A percentile compares a stretch with the other conserved stretches of the same genome.
Evolutionary conservation across 2,797 vertebrate species (phyloP).

Genomic region (Apogon talboti): DNA sequence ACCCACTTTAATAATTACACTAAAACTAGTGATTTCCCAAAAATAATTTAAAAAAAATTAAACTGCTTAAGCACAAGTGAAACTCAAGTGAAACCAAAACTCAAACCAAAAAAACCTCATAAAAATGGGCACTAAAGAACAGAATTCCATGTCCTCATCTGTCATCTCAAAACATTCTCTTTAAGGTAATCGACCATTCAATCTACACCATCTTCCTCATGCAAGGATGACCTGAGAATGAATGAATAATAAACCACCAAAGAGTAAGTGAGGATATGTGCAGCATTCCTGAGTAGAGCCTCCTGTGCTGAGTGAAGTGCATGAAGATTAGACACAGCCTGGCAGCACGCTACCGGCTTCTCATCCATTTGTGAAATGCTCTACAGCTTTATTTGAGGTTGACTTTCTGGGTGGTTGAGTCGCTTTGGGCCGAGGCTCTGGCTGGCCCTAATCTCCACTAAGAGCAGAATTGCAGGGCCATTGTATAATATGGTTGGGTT

Average conservation of each 20-base stretch:
- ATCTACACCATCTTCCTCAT: no score
- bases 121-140: no score
- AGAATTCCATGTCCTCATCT: no score
- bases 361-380: conserved; percentile 36
- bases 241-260: not conserved
- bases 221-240: no score
- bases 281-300: conserved; percentile 25
- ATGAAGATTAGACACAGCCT: conserved; percentile 27
- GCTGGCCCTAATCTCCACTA: conserved; percentile 51
- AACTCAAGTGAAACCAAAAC: no score
- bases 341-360: conserved; percentile 11
- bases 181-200: no score
- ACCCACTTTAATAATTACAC: no score
- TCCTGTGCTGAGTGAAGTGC: conserved; percentile 12
- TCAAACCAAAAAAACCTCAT: no score
- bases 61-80: no score
- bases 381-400: conserved; percentile 43
- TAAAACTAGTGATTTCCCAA: no score
- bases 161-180: no score
- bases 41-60: no score
- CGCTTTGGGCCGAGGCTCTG: conserved; percentile 36
- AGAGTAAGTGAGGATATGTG: conserved; percentile 5
- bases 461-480: conserved; percentile 39
- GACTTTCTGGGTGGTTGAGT: conserved; percentile 30
- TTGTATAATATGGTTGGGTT: conserved; percentile 58